phyloP scores from a whole-genome alignment of 2,797 vertebrate species.

The Gephyroberyx darwinii region DNA sequence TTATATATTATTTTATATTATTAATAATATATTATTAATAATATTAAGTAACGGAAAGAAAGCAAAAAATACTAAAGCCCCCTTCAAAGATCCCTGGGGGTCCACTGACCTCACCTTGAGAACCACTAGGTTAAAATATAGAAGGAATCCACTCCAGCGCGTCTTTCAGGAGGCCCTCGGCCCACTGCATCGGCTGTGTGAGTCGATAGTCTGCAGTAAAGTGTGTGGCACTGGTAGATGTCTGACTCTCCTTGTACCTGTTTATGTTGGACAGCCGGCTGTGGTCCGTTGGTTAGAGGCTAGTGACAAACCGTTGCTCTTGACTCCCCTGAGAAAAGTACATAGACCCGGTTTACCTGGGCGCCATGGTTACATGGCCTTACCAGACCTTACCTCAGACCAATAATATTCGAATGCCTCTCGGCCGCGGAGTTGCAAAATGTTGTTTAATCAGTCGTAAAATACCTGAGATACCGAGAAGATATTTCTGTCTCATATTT shows the following conservation, averaged over 20 bases:
- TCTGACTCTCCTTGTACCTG: not conserved
- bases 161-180: not conserved
- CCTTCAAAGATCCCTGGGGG: not conserved
- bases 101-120: not conserved
- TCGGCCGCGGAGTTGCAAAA: conserved; percentile 1
- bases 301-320: conserved; percentile 13
- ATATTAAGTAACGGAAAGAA: not conserved
- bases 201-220: not conserved
- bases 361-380: conserved; percentile 21
- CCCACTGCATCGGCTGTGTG: not conserved
- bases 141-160: not conserved
- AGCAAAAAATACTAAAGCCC: not conserved
- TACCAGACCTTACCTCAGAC: conserved; percentile 53
- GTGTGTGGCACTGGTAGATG: not conserved
- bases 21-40: too few relatives aligned
- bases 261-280: conserved; percentile 24
- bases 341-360: conserved; percentile 40
- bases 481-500: conserved; percentile 3
- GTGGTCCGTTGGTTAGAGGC: conserved; percentile 8
- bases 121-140: not conserved
- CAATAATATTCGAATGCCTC: conserved; percentile 29
- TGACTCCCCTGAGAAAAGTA: conserved; percentile 13
- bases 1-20: too few relatives aligned
- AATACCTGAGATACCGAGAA: conserved; percentile 17
- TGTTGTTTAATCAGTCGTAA: conserved; percentile 39